phyloP scores from a whole-genome alignment of 2,888 invertebrate genomes.

The Tricholauxania praeusta region DNA sequence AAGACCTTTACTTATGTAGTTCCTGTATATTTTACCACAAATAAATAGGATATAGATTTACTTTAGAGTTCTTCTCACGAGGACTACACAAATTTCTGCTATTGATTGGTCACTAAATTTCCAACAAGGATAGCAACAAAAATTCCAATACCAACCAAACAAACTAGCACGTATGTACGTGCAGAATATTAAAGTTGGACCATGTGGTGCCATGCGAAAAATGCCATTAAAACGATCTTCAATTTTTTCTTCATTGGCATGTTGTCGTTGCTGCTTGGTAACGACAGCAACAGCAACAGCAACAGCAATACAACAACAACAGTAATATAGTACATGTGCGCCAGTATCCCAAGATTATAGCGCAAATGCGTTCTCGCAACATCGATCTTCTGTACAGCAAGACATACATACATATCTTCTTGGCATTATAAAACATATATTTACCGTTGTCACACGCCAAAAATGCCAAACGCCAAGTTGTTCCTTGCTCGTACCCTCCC shows the following conservation, averaged over 20 bases:
- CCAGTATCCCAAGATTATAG: not conserved
- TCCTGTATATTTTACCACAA: too few species aligned
- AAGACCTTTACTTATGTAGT: too few species aligned
- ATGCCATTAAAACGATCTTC: conserved; percentile 38
- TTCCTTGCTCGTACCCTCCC: not conserved
- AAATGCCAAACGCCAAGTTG: conserved; percentile 32
- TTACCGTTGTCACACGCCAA: conserved; percentile 46
- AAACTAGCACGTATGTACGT: not conserved
- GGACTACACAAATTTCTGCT: too few species aligned
- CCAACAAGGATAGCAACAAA: too few species aligned
- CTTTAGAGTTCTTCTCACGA: too few species aligned
- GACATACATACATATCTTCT: conserved; percentile 32
- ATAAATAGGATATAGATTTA: too few species aligned
- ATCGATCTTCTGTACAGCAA: conserved; percentile 16
- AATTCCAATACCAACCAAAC: not conserved
- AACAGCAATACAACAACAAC: conserved; percentile 26
- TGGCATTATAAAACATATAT: conserved; percentile 43
- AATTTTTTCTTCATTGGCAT: conserved; percentile 22
- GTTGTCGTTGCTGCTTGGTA: not conserved
- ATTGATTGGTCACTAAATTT: too few species aligned
- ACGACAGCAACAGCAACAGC: conserved; percentile 13
- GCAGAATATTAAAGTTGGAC: not conserved
- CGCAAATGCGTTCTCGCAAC: conserved; percentile 11
- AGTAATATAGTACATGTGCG: not conserved
- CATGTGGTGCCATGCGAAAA: conserved; percentile 33